Evolutionary conservation across 2,113 vertebrate genomes (phyloP), one percentile per base, ranked within the genome.

Genomic region (Zapus hudsonius): DNA sequence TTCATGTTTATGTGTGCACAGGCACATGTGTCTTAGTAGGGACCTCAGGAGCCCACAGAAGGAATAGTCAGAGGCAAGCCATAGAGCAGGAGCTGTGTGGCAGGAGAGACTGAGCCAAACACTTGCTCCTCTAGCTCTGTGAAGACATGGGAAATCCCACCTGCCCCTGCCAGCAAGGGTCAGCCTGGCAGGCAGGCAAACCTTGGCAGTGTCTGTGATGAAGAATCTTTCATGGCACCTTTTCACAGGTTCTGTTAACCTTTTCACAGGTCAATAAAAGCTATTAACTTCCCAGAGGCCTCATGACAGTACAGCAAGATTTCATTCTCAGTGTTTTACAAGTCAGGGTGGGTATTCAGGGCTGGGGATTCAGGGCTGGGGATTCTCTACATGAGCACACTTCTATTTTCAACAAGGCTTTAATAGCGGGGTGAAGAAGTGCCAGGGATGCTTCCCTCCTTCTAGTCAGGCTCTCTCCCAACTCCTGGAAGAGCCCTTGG

Each of bases 201-300:
- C 19, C 19, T 64, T 23, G 67, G 61, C 52, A 89, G 75, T 22
- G 31, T 7, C 15, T 10, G 72, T 42, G 76, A 81, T 69, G 47
- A 66, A 81, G 74, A 59, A 66, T 25, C 55, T 81, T 85, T 55
- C 36, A 27, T 0, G 5, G 84, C 36, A 33, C 33, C 84, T 75
- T 82, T 42, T 89, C 36, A 63, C n/a, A 87, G 91, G 72, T 66
- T 89, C 81, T 57, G 59, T 2, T 59, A 33, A 74, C 74, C 90
- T 87, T 47, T 59, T 57, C 44, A 91, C 76, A 86, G 72, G 91
- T 91, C 80, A 84, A 76, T 63, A 84, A 92, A 95, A 96, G 59
- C 73, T 59, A 91, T 94, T 89, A 94, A 67, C 88, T 91, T 90
- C 33, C 67, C 3, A 3, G 15, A 40, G 44, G 63, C 75, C 72